Base-by-base conservation (phyloP, 2,888 invertebrate genomes). In the Synergus umbraculus region DNA sequence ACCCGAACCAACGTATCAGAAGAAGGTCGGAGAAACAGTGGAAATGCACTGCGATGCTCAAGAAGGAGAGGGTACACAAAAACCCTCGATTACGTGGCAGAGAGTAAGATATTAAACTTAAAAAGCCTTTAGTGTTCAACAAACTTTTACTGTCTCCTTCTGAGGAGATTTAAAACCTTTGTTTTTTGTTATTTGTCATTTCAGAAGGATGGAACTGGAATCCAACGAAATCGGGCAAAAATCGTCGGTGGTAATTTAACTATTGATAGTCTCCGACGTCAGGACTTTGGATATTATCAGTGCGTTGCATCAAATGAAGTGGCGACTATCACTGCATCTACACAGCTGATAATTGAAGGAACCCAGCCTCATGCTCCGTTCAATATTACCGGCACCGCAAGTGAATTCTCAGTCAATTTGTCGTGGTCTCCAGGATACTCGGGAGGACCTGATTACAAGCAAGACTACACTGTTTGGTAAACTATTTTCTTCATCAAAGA, bases 341-440 rank as follows among this genome's bases (percentile, higher is more conserved):
- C 97, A 76, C 97, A 97, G 91, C 93, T 98, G 82, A 97, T 97
- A 86, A 96, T 98, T 86, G 97, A 97, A 93, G 98, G 98, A 83
- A 98, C 98, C 18, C 98, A 98, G 90, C 98, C 98, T 18, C 98
- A 99, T 93, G 98, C 99, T 65, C 99, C 99, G 0, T 97, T 97
- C 94, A 99, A 99, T 93, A 95, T 99, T 81, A 96, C 97, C 43
- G 98, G 97, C 60, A 96, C 96, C 69, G 96, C 98, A 65, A 97
- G 96, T 0, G 97, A 97, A 93, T 98, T 98, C 92, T 95, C 97
- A 82, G 98, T 98, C 81, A 97, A 97, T 77, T 93, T 99, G 79
- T 95, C 95, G 84, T 99, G 99, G 98, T 94, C 97, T 92, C 98
- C 99, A 13, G 98, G 98, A 4, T 97, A 98, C 92, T 97, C 98